Conservation (phyloP, 2,113 vertebrate species). For the Aptenodytes forsteri region DNA sequence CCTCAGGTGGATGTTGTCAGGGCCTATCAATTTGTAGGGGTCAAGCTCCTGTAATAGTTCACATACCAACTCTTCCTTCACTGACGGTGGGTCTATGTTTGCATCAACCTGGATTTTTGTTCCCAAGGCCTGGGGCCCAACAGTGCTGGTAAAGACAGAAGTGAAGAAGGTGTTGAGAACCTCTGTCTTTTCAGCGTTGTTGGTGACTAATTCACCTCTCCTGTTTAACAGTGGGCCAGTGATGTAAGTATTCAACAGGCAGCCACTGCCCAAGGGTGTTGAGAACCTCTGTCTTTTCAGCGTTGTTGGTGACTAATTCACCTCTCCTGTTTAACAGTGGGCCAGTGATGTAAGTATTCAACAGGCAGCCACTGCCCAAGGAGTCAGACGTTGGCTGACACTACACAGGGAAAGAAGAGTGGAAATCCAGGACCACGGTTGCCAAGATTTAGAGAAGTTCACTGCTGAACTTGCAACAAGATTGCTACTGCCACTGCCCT, state of each 20-base stretch:
- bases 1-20: neutral
- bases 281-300: neutral
- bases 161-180: neutral
- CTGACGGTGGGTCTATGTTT: rapidly evolving
- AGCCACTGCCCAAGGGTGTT: neutral
- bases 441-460: neutral
- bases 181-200: neutral
- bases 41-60: neutral
- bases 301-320: neutral
- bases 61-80: neutral
- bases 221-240: neutral
- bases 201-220: neutral
- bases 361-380: neutral
- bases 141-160: neutral
- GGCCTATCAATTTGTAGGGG: neutral
- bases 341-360: neutral
- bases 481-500: neutral
- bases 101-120: neutral
- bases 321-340: neutral
- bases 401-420: neutral
- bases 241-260: neutral
- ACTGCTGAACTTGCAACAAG: neutral
- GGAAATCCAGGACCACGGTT: neutral
- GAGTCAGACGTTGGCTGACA: neutral
- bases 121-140: neutral